Percentiles rank a stretch among this genome's conserved stretches.
Evolutionary conservation across 92 coral and sea anemone species (phyloP).

Genomic region (Plumapathes pennacea): DNA sequence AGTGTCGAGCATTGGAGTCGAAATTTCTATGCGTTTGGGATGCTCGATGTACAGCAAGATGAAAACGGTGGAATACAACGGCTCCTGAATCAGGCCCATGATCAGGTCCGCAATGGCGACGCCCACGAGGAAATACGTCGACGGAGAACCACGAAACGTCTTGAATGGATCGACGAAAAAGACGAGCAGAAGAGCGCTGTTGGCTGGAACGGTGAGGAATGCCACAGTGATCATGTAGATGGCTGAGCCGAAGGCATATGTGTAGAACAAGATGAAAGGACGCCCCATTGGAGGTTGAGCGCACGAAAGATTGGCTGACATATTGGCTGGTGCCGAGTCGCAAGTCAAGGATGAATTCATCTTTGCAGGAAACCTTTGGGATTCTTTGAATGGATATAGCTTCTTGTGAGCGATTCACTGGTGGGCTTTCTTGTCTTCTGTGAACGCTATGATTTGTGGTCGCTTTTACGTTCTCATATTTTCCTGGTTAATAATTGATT

Average conservation of each 20-base stretch:
- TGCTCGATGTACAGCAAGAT: constrained; percentile 1
- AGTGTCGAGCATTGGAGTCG: not conserved
- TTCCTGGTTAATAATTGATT: too few relatives aligned
- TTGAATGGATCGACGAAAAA: constrained; percentile 28
- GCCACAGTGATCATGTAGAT: constrained; percentile 19
- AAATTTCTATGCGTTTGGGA: not conserved
- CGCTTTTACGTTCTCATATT: too few relatives aligned
- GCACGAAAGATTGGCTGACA: too few relatives aligned
- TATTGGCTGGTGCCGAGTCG: too few relatives aligned
- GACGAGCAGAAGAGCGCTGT: constrained; percentile 16
- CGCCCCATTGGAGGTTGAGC: not conserved
- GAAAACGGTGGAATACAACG: constrained; percentile 16
- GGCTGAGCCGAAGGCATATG: constrained; percentile 19
- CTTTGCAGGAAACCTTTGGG: too few relatives aligned
- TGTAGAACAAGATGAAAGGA: not conserved
- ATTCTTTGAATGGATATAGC: too few relatives aligned
- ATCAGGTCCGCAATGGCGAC: constrained; percentile 17
- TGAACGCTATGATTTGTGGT: too few relatives aligned
- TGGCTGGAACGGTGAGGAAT: constrained; percentile 11
- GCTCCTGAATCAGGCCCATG: constrained; percentile 8
- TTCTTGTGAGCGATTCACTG: too few relatives aligned
- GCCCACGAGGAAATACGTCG: constrained; percentile 27
- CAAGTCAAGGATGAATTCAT: too few relatives aligned
- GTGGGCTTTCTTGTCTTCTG: too few relatives aligned
- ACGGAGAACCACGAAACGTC: constrained; percentile 13